phyloP scores from a whole-genome alignment of 2,113 vertebrate species.

The Alligator sinensis region DNA sequence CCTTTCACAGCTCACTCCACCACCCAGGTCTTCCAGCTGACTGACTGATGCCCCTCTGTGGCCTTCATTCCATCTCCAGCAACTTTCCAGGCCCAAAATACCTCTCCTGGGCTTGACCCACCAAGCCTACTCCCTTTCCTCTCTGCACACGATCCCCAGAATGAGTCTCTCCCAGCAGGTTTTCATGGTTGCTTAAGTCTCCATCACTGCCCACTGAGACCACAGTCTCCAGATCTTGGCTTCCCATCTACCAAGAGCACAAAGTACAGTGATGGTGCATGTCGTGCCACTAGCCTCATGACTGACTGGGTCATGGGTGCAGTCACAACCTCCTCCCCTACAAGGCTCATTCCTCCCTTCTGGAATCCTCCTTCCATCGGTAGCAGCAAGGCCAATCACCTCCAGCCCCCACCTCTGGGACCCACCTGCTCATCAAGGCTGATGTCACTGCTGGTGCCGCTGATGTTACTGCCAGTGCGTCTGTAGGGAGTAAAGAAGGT shows the following conservation, averaged over 20 bases:
- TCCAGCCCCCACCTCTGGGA: background rate
- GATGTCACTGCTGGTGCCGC: slow-evolving; percentile 92
- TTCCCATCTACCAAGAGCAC: background rate
- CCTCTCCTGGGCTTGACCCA: too few relatives aligned
- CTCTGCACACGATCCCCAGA: background rate
- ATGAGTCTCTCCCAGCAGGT: background rate
- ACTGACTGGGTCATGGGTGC: background rate
- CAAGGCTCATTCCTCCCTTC: background rate
- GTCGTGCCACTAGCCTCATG: background rate
- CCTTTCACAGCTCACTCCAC: accelerated
- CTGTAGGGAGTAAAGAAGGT: slow-evolving; percentile 65
- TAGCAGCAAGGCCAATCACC: too few relatives aligned
- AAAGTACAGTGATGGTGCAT: background rate
- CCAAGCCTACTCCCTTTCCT: background rate
- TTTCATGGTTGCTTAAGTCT: background rate
- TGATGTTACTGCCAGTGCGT: slow-evolving; percentile 94
- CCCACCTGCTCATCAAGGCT: slow-evolving; percentile 91
- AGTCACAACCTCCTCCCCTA: background rate
- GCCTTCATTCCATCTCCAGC: background rate
- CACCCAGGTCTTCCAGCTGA: background rate
- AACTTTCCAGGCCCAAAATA: background rate
- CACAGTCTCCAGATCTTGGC: background rate
- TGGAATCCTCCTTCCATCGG: background rate
- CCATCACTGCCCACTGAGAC: background rate
- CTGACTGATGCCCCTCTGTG: background rate